These are phyloP conservation scores for Holotrichia oblita DNA, from an alignment of 1,140 invertebrate genomes.

Conservation along the genomic window DNA sequence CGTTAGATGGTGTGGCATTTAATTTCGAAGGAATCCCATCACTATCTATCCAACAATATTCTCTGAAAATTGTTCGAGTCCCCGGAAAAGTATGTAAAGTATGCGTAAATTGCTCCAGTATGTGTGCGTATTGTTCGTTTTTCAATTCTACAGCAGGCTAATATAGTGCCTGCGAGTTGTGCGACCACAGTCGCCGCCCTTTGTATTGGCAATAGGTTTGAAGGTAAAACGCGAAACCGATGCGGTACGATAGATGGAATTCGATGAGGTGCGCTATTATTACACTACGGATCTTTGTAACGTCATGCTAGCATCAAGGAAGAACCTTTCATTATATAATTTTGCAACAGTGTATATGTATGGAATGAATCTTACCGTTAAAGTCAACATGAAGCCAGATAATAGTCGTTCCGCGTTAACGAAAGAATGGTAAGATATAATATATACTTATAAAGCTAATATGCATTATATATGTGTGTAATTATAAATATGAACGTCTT, in stretches of 20 bases:
- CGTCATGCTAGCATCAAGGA: background rate
- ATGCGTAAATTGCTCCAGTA: constrained; percentile 20
- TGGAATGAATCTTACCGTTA: too few relatives aligned
- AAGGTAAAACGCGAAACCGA: background rate
- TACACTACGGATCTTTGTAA: background rate
- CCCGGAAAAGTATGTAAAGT: constrained; percentile 28
- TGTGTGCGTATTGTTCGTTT: constrained; percentile 21
- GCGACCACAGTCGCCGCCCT: background rate
- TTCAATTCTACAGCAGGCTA: background rate
- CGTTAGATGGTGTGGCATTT: constrained; percentile 7
- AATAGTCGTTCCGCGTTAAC: too few relatives aligned
- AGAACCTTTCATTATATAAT: background rate
- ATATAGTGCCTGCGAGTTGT: background rate
- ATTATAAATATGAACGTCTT: too few relatives aligned
- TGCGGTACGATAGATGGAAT: background rate
- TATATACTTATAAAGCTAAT: too few relatives aligned
- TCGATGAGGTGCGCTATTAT: background rate
- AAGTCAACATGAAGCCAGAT: too few relatives aligned
- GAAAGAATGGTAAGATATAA: too few relatives aligned
- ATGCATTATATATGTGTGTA: too few relatives aligned
- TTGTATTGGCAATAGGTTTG: background rate
- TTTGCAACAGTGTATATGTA: background rate
- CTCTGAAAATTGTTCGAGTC: constrained; percentile 18
- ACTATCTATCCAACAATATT: constrained; percentile 14
- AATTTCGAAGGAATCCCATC: constrained; percentile 24